These are phyloP conservation scores for Saccopteryx bilineata DNA, from an alignment of 2,113 vertebrate genomes.

Conservation along the genomic window DNA sequence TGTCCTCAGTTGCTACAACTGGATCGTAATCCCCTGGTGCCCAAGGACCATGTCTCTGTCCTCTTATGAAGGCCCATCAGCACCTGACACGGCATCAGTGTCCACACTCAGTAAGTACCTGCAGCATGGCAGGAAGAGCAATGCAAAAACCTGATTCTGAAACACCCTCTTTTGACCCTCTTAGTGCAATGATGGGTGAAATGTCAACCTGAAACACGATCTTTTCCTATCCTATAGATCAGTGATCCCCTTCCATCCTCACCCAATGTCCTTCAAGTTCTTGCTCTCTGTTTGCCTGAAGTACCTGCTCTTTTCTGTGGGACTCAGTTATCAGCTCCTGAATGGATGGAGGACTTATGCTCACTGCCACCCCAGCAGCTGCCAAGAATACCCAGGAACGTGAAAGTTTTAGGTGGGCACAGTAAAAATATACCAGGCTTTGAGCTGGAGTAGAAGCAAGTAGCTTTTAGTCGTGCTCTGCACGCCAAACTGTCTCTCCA, in stretches of 20 bases:
- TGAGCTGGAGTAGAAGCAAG: not conserved
- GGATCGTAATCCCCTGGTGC: not conserved
- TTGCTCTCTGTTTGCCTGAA: slow-evolving; percentile 34
- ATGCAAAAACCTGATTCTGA: not conserved
- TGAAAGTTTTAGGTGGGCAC: not conserved
- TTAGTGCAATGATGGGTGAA: not conserved
- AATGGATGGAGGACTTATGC: not conserved
- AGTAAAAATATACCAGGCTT: not conserved
- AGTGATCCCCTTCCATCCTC: not conserved
- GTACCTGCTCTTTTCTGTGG: not conserved
- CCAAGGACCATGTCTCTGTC: not conserved
- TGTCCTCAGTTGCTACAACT: not conserved
- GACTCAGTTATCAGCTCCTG: not conserved
- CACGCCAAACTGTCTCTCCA: not conserved
- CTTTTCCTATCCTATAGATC: slow-evolving; percentile 1
- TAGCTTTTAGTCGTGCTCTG: not conserved
- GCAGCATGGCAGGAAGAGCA: not conserved
- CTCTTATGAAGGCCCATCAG: not conserved
- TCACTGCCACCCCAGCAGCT: not conserved
- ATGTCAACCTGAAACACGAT: not conserved
- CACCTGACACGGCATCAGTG: not conserved
- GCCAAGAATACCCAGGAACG: not conserved
- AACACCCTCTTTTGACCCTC: not conserved
- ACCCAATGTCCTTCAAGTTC: not conserved
- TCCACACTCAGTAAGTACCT: slow-evolving; percentile 42